These are phyloP conservation scores for Eunapius fragilis DNA, from an alignment of 37 sponge, comb jelly and placozoan genomes.

Conservation along the genomic window DNA sequence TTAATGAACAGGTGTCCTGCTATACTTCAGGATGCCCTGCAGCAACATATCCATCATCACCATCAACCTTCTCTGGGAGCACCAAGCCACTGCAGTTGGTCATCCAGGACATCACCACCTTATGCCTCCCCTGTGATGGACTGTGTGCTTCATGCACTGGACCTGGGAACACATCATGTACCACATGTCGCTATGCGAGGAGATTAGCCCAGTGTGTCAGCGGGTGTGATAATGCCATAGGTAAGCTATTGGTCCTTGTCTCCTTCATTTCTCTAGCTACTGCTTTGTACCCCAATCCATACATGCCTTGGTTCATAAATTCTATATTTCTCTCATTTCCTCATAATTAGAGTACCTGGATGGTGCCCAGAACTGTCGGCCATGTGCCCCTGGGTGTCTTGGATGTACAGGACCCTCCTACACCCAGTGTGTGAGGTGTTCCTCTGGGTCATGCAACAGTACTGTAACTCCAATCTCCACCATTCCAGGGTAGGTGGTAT, in stretches of 20 bases:
- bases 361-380: background rate
- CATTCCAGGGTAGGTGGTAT: background rate
- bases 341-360: constrained; percentile 22
- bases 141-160: constrained; percentile 36
- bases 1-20: constrained; percentile 30
- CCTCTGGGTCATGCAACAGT: background rate
- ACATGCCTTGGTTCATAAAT: no score
- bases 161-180: background rate
- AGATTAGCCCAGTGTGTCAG: constrained; percentile 5
- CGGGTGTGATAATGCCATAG: background rate
- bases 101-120: constrained; percentile 8
- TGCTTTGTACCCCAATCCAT: no score
- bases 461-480: no score
- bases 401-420: constrained; percentile 40
- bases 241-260: background rate
- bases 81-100: background rate
- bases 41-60: constrained; percentile 16
- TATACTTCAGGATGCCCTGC: background rate
- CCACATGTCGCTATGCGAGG: background rate
- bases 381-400: constrained; percentile 21
- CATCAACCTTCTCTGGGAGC: background rate
- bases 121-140: constrained; percentile 41
- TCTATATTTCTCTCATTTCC: background rate
- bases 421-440: constrained; percentile 32
- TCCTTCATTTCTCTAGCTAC: no score